Conservation (phyloP, 2,797 vertebrate species). For the Mus minutoides region DNA sequence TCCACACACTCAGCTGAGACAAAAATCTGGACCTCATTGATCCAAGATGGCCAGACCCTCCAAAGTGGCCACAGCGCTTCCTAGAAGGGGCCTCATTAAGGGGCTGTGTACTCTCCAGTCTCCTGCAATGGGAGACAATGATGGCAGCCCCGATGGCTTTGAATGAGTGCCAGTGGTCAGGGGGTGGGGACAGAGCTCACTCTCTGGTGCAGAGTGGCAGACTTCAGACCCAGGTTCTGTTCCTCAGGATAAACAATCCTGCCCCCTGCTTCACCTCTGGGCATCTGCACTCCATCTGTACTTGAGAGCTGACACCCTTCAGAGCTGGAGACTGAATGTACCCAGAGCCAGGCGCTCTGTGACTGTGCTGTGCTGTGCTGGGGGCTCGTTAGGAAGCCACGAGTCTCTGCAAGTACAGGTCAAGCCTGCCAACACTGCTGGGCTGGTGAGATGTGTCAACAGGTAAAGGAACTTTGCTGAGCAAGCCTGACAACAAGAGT, state of each 20-base stretch:
- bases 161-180: not conserved
- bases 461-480: too few species aligned
- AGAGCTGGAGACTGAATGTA: accelerated
- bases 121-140: accelerated
- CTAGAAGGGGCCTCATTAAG: too few species aligned
- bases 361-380: too few species aligned
- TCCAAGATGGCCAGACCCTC: not conserved
- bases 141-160: not conserved
- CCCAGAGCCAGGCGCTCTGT: not conserved
- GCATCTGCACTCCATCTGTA: not conserved
- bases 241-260: accelerated
- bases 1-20: not conserved
- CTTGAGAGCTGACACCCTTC: accelerated
- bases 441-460: not conserved
- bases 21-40: not conserved
- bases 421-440: accelerated
- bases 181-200: not conserved
- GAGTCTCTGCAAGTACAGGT: accelerated
- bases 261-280: not conserved
- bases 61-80: not conserved
- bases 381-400: accelerated
- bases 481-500: not conserved
- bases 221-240: not conserved
- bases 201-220: not conserved
- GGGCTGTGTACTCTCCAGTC: accelerated